These are phyloP conservation scores for Drosophila barbarae DNA, from an alignment of 2,888 invertebrate species.

Conservation along the genomic window DNA sequence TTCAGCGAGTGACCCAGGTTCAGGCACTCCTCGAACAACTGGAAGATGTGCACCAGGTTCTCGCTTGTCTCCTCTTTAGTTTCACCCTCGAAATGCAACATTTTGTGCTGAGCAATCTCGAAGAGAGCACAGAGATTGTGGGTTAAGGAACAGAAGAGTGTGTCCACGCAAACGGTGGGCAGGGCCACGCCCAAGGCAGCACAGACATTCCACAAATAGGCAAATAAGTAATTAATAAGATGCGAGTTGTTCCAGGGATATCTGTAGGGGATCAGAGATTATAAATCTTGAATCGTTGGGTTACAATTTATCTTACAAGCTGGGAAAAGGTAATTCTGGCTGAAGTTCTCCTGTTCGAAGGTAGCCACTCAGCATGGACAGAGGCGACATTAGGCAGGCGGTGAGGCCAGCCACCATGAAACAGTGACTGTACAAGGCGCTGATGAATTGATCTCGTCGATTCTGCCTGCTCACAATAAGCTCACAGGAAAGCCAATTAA, in stretches of 20 bases:
- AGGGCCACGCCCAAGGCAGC: constrained; percentile 29
- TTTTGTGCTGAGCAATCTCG: constrained; percentile 33
- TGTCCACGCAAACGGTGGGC: constrained; percentile 39
- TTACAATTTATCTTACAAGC: constrained; percentile 19
- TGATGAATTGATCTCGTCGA: constrained; percentile 30
- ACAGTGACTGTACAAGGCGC: constrained; percentile 24
- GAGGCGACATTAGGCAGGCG: constrained; percentile 31
- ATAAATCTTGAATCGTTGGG: too few relatives aligned
- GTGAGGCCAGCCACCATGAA: constrained; percentile 13
- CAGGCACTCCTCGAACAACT: constrained; percentile 16
- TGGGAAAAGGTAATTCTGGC: constrained; percentile 33
- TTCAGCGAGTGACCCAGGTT: constrained; percentile 30
- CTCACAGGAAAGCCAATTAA: neutral
- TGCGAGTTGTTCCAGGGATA: constrained; percentile 43
- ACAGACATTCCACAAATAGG: constrained; percentile 51
- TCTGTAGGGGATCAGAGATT: constrained; percentile 16
- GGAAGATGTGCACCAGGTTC: constrained; percentile 15
- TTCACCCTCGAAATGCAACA: constrained; percentile 23
- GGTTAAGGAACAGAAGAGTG: constrained; percentile 35
- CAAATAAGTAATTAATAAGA: constrained; percentile 27
- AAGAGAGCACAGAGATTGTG: constrained; percentile 44
- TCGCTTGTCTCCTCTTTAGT: neutral
- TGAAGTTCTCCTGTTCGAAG: neutral
- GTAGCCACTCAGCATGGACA: constrained; percentile 6
- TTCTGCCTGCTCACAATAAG: constrained; percentile 22